phyloP scores from a whole-genome alignment of 2,888 invertebrate genomes.

The Ormyrus labotus region DNA sequence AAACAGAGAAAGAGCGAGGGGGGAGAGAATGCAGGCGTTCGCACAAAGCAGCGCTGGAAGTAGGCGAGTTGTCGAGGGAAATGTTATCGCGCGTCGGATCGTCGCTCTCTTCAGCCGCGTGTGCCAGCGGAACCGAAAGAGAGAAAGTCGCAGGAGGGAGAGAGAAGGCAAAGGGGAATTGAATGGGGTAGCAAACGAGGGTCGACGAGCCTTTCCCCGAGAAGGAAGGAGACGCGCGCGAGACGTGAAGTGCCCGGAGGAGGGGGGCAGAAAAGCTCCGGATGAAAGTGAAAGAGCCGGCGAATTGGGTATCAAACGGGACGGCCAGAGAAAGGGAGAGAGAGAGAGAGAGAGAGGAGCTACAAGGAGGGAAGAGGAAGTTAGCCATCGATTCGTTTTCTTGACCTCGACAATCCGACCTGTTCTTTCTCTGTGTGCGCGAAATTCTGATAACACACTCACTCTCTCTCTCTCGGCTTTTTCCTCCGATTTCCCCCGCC shows the following conservation, averaged over 20 bases:
- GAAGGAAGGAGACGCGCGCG: constrained; percentile 51
- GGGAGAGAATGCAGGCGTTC: background rate
- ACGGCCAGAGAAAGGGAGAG: constrained; percentile 59
- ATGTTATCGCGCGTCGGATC: constrained; percentile 73
- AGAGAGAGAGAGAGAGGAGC: constrained; percentile 57
- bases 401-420: constrained; percentile 70
- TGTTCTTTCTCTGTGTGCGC: background rate
- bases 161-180: constrained; percentile 64
- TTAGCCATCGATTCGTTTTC: constrained; percentile 71
- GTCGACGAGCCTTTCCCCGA: constrained; percentile 62
- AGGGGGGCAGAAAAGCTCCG: constrained; percentile 51
- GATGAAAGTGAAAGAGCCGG: constrained; percentile 56
- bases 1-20: constrained; percentile 8
- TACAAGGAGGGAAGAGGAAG: constrained; percentile 65
- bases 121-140: constrained; percentile 35
- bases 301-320: constrained; percentile 57
- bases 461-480: background rate
- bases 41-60: constrained; percentile 66
- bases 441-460: constrained; percentile 17
- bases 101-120: constrained; percentile 60
- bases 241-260: constrained; percentile 42
- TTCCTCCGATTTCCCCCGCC: constrained; percentile 20
- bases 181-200: constrained; percentile 72
- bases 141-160: constrained; percentile 20
- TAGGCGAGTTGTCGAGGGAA: constrained; percentile 73